Conservation (phyloP, 2,888 invertebrate species). For the Phaedon cochleariae region DNA sequence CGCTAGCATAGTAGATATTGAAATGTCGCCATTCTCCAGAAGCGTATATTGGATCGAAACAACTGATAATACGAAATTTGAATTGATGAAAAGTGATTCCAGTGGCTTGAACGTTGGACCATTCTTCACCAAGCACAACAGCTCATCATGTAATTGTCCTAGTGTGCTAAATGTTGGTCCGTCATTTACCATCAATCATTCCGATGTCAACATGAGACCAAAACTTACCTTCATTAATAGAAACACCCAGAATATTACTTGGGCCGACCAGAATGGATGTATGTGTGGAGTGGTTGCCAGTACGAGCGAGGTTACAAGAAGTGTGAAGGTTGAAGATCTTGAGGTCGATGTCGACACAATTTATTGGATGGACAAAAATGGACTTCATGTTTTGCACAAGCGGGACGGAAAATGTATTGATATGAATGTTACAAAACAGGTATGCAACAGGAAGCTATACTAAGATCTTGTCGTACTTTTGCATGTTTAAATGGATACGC, state of each 20-base stretch:
- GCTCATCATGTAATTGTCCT: conserved; percentile 70
- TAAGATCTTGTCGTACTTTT: no score
- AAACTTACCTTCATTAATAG: conserved; percentile 73
- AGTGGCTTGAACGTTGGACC: conserved; percentile 67
- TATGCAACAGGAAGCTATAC: no score
- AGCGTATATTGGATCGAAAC: conserved; percentile 81
- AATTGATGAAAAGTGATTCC: conserved; percentile 70
- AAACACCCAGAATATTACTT: conserved; percentile 68
- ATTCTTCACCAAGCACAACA: conserved; percentile 64
- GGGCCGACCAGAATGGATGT: conserved; percentile 74
- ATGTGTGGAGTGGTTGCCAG: conserved; percentile 68
- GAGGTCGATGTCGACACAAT: conserved; percentile 76
- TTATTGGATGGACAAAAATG: conserved; percentile 77
- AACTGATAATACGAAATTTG: conserved; percentile 67
- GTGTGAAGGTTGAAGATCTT: conserved; percentile 64
- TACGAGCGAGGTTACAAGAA: conserved; percentile 37
- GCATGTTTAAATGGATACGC: no score
- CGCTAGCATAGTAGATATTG: conserved; percentile 71
- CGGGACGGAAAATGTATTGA: conserved; percentile 43
- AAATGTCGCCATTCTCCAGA: conserved; percentile 79
- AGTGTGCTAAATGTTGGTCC: conserved; percentile 69
- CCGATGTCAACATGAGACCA: conserved; percentile 63
- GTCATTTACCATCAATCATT: conserved; percentile 75
- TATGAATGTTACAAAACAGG: conserved; percentile 56
- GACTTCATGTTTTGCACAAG: conserved; percentile 71